Base-by-base conservation (phyloP, 2,797 vertebrate genomes). In the Selene dorsalis region DNA sequence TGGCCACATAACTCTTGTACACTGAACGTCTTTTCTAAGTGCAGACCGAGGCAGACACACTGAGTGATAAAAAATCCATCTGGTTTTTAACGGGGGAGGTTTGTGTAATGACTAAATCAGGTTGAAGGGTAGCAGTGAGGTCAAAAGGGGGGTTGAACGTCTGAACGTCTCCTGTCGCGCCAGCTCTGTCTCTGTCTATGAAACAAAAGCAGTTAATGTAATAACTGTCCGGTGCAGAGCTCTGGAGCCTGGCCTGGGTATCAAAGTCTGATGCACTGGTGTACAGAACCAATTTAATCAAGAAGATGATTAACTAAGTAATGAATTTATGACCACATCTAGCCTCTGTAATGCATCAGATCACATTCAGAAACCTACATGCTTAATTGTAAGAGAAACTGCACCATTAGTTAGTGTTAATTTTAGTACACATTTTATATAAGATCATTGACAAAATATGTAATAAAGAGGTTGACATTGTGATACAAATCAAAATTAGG, bases 91-190 rank as follows among this genome's bases (percentile, higher is more conserved):
- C 65, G 43, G 73, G n/a, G 7, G 24, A 55, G 10, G 68, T 77
- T 78, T 84, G 24, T 59, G 38, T 77, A 80, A 89, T 86, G 85
- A 73, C 87, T 88, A 84, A 87, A 85, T 90, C 84, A 84, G 77
- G 69, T 60, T 73, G 32, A 82, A 43, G 65, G 62, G 80, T 73
- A 64, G 78, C 69, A 68, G n/a, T 74, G 68, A 81, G 87, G 88
- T 91, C 84, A 89, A 78, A 74, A 61, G 35, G 52, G 69, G 30
- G 61, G 72, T 28, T 73, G 61, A 79, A 80, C 68, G 61, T 65
- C 59, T n/a, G n/a, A n/a, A n/a, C n/a, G n/a, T n/a, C n/a, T 18
- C 11, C 74, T 59, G 84, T 83, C 53, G 55, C 47, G 60, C 67
- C 87, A 86, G 75, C 65, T 73, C 73, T 12, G 32, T 79, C 24